A percentile compares a stretch with the other conserved stretches of the same genome.
These are phyloP conservation scores for Lanistes nyassanus DNA, from an alignment of 1,140 invertebrate genomes.

Conservation along the genomic window DNA sequence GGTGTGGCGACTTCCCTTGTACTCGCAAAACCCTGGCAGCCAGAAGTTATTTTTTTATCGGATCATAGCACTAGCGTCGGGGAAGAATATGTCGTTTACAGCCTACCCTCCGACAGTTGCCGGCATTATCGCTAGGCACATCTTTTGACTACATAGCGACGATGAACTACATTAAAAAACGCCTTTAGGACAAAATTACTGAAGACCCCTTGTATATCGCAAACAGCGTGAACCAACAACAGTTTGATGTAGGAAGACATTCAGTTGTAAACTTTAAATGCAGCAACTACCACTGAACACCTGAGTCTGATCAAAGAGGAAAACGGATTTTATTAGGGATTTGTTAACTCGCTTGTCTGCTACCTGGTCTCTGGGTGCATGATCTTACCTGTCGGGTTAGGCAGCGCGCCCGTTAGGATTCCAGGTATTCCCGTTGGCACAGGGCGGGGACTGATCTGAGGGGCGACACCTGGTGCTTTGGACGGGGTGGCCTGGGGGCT, in stretches of 20 bases:
- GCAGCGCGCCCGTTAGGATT: slow-evolving; percentile 13
- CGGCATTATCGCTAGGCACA: neutral
- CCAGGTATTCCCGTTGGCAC: slow-evolving; percentile 21
- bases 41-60: neutral
- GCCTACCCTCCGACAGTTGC: too few relatives aligned
- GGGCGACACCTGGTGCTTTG: slow-evolving; percentile 2
- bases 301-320: too few relatives aligned
- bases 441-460: slow-evolving; percentile 2
- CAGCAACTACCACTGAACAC: too few relatives aligned
- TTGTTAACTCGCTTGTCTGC: too few relatives aligned
- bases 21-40: slow-evolving; percentile 29
- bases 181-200: too few relatives aligned
- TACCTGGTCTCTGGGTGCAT: too few relatives aligned
- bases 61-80: neutral
- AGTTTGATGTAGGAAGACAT: too few relatives aligned
- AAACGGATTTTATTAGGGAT: too few relatives aligned
- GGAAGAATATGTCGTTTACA: neutral
- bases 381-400: slow-evolving; percentile 21
- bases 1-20: slow-evolving; percentile 25
- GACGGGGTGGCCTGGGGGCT: neutral
- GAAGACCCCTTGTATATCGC: too few relatives aligned
- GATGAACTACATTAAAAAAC: neutral
- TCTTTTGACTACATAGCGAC: too few relatives aligned
- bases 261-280: too few relatives aligned
- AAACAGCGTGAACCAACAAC: too few relatives aligned